Base-by-base conservation (phyloP, 2,113 vertebrate species). In the Barbus barbus region DNA sequence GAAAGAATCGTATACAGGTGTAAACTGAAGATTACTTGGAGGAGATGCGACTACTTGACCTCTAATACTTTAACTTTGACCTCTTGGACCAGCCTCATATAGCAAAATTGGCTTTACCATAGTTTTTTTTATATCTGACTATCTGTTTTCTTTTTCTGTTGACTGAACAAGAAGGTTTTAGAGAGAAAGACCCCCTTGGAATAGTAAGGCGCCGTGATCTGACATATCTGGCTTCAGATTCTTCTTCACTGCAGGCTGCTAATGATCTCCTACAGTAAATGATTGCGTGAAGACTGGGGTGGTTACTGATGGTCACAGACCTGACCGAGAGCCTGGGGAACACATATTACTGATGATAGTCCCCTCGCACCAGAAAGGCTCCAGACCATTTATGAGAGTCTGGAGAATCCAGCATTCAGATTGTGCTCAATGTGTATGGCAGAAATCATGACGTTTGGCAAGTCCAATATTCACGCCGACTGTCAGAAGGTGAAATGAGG, bases 1-100 rank as follows among this genome's bases (percentile, higher is more conserved):
- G 28, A 65, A 65, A 84, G 73, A 73, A 78, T 73, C 61, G 44
- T 86, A 78, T 61, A 78, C 74, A 84, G 87, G 91, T 91, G 86
- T 88, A 28, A 90, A 80, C 41, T 44, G 41, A 44, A 44, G 41
- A 44, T 44, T 12, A 44, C 41, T 44, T 9, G 11, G 41, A 44
- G 41, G 2, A 44, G 41, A 44, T 44, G 41, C 41, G 2, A 44
- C 41, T 44, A 44, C 41, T 12, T 44, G 41, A 44, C 3, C 41
- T 44, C 41, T 11, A 41, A 41, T 41, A 41, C 38, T 41, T 41
- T 8, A 41, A 44, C 41, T 2, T 44, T 44, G 41, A 12, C 41
- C 41, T 44, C 41, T 44, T 44, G 41, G 2, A 44, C 9, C 41
- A 44, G 41, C 41, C 41, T 44, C 41, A 12, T n/a, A n/a, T n/a